A percentile compares a stretch with the other conserved stretches of the same genome.
Conservation (phyloP, 64 coral and sea anemone species). For the Platygyra sinensis region DNA sequence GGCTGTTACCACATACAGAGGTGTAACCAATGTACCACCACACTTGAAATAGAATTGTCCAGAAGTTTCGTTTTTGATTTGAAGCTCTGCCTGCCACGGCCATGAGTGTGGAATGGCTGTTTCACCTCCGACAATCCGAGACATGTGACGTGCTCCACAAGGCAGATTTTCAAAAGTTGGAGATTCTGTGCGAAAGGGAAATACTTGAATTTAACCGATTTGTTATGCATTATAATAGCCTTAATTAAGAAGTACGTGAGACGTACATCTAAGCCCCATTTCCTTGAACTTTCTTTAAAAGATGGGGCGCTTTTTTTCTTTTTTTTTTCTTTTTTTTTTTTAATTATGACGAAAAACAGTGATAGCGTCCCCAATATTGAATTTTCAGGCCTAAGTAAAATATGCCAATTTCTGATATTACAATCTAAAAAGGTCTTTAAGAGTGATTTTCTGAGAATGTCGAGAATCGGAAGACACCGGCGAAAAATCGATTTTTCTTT, state of each 20-base stretch:
- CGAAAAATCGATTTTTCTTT: too few relatives aligned
- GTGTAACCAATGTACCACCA: slow-evolving; percentile 59
- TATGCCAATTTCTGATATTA: too few relatives aligned
- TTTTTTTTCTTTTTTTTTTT: too few relatives aligned
- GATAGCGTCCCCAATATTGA: too few relatives aligned
- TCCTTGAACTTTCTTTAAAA: too few relatives aligned
- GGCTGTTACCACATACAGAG: slow-evolving; percentile 67
- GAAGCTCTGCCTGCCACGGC: slow-evolving; percentile 78
- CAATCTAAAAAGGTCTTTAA: too few relatives aligned
- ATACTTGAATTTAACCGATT: background rate
- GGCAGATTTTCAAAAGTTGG: background rate
- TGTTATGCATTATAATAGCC: background rate
- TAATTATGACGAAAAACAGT: too few relatives aligned
- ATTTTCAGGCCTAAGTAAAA: too few relatives aligned
- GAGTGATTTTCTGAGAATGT: too few relatives aligned
- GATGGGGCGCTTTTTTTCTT: too few relatives aligned
- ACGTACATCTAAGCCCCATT: background rate
- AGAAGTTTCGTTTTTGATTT: background rate
- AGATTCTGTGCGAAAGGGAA: background rate
- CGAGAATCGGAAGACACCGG: too few relatives aligned
- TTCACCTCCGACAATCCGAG: slow-evolving; percentile 57
- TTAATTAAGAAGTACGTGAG: background rate
- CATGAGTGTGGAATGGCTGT: slow-evolving; percentile 66
- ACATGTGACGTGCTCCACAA: slow-evolving; percentile 23
- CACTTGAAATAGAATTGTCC: slow-evolving; percentile 24